These are phyloP conservation scores for Gymnocheta viridis DNA, from an alignment of 2,888 invertebrate genomes.

Conservation along the genomic window DNA sequence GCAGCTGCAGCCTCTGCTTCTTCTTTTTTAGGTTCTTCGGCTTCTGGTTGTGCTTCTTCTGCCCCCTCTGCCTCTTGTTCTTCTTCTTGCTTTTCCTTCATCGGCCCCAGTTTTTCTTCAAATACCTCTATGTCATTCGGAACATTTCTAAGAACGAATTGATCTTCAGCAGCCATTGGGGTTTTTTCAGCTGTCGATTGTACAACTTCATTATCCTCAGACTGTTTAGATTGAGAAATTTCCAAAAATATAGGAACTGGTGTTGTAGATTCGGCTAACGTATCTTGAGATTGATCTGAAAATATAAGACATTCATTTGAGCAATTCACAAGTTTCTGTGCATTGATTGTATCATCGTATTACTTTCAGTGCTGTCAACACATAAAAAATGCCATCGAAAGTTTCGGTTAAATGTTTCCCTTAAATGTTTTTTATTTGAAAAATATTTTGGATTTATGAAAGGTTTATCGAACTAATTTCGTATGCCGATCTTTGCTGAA, in stretches of 20 bases:
- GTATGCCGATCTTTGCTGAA: too few relatives aligned
- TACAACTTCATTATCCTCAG: neutral
- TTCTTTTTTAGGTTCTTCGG: conserved; percentile 18
- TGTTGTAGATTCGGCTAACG: neutral
- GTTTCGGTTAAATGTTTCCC: too few relatives aligned
- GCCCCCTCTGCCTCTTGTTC: conserved; percentile 22
- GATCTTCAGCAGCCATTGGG: neutral
- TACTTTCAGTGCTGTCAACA: too few relatives aligned
- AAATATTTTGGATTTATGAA: too few relatives aligned
- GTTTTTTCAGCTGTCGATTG: neutral
- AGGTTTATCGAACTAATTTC: too few relatives aligned
- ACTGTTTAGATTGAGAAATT: neutral
- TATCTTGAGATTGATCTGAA: conserved; percentile 24
- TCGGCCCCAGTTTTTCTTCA: conserved; percentile 31
- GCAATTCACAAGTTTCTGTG: neutral
- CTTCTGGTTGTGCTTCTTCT: conserved; percentile 6
- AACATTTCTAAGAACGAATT: neutral
- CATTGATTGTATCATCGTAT: too few relatives aligned
- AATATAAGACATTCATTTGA: neutral
- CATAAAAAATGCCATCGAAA: too few relatives aligned
- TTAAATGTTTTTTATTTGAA: too few relatives aligned
- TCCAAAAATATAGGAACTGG: conserved; percentile 33
- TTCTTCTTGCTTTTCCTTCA: conserved; percentile 59
- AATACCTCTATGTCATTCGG: conserved; percentile 60
- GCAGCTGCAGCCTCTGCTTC: neutral